Conservation (phyloP, 2,888 invertebrate genomes). For the Mesorhabditis belari region DNA sequence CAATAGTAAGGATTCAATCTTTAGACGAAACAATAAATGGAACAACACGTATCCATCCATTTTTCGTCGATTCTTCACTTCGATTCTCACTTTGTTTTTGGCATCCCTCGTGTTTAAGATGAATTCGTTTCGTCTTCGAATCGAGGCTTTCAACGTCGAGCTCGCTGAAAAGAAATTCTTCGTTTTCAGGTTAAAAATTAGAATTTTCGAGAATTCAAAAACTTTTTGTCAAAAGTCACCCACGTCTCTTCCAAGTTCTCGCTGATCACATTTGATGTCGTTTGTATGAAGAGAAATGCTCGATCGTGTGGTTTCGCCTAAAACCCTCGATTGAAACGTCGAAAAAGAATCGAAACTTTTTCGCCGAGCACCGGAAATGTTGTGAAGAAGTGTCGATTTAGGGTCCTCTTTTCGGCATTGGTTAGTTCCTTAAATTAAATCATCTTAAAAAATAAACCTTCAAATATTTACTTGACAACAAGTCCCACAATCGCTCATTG, state of each 20-base stretch:
- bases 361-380: not conserved
- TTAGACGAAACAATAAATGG: slow-evolving; percentile 15
- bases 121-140: slow-evolving; percentile 3
- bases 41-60: slow-evolving; percentile 13
- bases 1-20: no score
- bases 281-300: not conserved
- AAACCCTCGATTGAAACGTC: not conserved
- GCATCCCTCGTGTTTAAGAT: slow-evolving; percentile 14
- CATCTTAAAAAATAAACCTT: not conserved
- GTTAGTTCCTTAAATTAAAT: slow-evolving; percentile 7
- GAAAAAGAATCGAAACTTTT: not conserved
- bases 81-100: slow-evolving; percentile 10
- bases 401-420: slow-evolving; percentile 11
- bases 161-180: slow-evolving; percentile 7
- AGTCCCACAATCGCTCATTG: slow-evolving; percentile 10
- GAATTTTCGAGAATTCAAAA: no score
- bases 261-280: not conserved
- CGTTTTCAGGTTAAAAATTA: no score
- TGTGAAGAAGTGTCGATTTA: slow-evolving; percentile 15
- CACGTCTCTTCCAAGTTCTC: not conserved
- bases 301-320: not conserved
- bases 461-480: slow-evolving; percentile 12
- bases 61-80: not conserved
- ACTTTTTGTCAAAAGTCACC: not conserved
- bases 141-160: slow-evolving; percentile 4